Percentiles rank a stretch among this genome's conserved stretches.
These are phyloP conservation scores for Drosophila ezoana DNA, from an alignment of 2,888 invertebrate species.

Conservation along the genomic window DNA sequence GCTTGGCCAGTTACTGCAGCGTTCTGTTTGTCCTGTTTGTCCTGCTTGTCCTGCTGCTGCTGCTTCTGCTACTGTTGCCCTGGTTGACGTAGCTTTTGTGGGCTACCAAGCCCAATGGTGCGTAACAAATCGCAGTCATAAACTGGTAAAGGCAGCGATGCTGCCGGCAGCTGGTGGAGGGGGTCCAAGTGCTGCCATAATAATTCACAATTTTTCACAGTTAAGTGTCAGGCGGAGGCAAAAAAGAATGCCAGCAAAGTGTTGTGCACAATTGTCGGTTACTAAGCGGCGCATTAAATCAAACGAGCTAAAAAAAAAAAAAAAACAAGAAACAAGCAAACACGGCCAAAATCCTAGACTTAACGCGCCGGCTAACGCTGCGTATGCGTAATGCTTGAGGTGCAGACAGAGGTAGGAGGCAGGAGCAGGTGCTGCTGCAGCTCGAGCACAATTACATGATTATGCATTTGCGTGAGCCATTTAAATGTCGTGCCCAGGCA, in stretches of 20 bases:
- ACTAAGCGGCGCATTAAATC: slow-evolving; percentile 77
- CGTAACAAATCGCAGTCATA: slow-evolving; percentile 78
- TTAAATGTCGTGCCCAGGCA: slow-evolving; percentile 51
- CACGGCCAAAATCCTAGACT: slow-evolving; percentile 34
- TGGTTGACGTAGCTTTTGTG: slow-evolving; percentile 60
- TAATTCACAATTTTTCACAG: slow-evolving; percentile 81
- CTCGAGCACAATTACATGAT: slow-evolving; percentile 64
- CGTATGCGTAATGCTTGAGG: slow-evolving; percentile 60
- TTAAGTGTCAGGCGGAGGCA: slow-evolving; percentile 74
- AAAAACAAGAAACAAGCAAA: slow-evolving; percentile 30
- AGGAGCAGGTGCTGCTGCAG: slow-evolving; percentile 50
- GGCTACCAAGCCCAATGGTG: slow-evolving; percentile 72
- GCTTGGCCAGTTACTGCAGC: slow-evolving; percentile 21
- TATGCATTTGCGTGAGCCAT: slow-evolving; percentile 68
- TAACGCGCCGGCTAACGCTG: slow-evolving; percentile 38
- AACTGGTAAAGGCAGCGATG: slow-evolving; percentile 56
- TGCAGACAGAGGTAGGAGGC: not conserved
- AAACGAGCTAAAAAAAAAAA: slow-evolving; percentile 49
- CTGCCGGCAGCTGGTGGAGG: not conserved
- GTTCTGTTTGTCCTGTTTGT: slow-evolving; percentile 7
- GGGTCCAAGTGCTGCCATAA: slow-evolving; percentile 63
- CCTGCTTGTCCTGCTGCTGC: slow-evolving; percentile 1
- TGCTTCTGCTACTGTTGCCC: slow-evolving; percentile 12
- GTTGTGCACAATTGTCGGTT: slow-evolving; percentile 69
- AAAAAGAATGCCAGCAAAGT: slow-evolving; percentile 55